Evolutionary conservation across 2,888 invertebrate species (phyloP).

Genomic region (Taphrorychus bicolor): DNA sequence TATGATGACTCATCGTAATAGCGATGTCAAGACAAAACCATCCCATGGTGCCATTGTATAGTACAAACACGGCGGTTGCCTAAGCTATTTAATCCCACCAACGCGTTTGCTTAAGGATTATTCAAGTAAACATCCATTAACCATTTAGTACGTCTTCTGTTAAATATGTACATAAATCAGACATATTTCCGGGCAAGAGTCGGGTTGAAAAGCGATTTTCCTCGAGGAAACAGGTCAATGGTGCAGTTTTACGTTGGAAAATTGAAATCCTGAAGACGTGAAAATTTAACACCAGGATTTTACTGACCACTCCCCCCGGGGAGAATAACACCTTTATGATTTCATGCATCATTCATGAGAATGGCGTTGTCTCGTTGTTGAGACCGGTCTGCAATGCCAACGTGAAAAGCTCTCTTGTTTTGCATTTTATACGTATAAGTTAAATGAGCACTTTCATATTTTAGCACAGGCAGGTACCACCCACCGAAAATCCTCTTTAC

Average conservation of each 20-base stretch:
- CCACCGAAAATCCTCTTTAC: conserved; percentile 5
- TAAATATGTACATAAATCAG: background rate
- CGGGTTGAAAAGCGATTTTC: background rate
- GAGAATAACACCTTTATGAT: conserved; percentile 9
- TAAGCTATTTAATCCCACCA: background rate
- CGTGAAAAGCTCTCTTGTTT: too few relatives aligned
- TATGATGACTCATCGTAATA: background rate
- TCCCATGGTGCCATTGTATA: background rate
- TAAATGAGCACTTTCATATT: background rate
- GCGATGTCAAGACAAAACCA: background rate
- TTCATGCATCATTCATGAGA: conserved; percentile 14
- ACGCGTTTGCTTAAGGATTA: background rate
- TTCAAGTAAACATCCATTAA: background rate
- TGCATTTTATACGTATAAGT: too few relatives aligned
- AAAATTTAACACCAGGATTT: conserved; percentile 14
- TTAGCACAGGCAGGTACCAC: background rate
- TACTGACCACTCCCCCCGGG: conserved; percentile 12
- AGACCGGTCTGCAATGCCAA: background rate
- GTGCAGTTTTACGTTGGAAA: background rate
- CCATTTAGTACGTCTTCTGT: background rate
- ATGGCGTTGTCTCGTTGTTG: background rate
- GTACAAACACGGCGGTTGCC: background rate
- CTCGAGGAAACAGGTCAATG: conserved; percentile 1
- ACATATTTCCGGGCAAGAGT: background rate
- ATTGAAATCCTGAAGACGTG: conserved; percentile 11